Evolutionary conservation across 2,113 vertebrate genomes (phyloP), one percentile per base, ranked within the genome.

Genomic region (Syrmaticus mikado): DNA sequence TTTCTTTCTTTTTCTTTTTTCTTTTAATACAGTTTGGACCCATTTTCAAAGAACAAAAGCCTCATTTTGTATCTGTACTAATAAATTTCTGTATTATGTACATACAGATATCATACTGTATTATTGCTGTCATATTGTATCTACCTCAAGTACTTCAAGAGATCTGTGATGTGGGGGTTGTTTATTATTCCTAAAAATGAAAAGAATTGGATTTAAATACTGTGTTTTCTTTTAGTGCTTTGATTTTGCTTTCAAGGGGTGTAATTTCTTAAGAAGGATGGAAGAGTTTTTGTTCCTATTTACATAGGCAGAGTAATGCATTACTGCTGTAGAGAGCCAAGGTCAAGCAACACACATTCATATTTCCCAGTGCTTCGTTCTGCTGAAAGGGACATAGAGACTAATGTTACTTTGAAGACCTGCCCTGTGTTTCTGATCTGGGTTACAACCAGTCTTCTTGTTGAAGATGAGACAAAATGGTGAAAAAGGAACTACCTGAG

Each of bases 361-460:
- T 1, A 20, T 6, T 61, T 62, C 46, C 24, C 14, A 28, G 3
- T 0, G 0, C 27, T 68, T 43, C 4, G 0, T 21, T 62, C 27
- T n/a, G 16, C 55, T n/a, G n/a, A 43, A 53, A 58, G 50, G 57
- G 11, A 8, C 30, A 19, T 1, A 4, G 45, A 62, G 36, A 45
- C 8, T 34, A 8, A 30, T 45, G n/a, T 57, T 52, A 21, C 20
- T 8, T 66, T 34, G 57, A 66, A 46, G 34, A 60, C 36, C 13
- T 7, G 16, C 10, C 58, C 8, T 8, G 6, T 3, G 5, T 41
- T 61, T 61, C 53, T 48, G 15, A 25, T 25, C 41, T 40, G 21
- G 10, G 17, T 76, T 61, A 36, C 38, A 10, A 28, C 62, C 25
- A 22, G 15, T 48, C 45, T 24, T 36, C 5, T 18, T 60, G 27